These are phyloP conservation scores for Drosophila mojavensis DNA, from an alignment of 1,140 invertebrate genomes.

Conservation along the genomic window DNA sequence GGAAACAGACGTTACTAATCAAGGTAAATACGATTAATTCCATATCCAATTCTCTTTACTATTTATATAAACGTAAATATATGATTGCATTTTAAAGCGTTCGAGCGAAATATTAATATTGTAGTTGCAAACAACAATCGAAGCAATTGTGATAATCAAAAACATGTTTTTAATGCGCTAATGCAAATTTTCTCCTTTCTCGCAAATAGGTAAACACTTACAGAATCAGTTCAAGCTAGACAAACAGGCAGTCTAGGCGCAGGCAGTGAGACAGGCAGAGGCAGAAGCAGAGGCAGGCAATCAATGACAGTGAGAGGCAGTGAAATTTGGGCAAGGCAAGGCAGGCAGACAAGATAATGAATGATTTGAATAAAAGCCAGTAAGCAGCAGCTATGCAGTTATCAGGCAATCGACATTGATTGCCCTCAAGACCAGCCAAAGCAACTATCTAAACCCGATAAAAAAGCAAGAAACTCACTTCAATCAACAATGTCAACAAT, in stretches of 20 bases:
- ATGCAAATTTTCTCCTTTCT: slow-evolving; percentile 76
- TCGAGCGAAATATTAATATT: slow-evolving; percentile 35
- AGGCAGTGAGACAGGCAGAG: slow-evolving; percentile 60
- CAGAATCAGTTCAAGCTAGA: slow-evolving; percentile 77
- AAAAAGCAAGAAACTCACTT: slow-evolving; percentile 38
- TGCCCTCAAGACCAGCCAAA: slow-evolving; percentile 37
- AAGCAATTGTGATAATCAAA: slow-evolving; percentile 29
- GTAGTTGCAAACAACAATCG: slow-evolving; percentile 33
- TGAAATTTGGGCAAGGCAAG: slow-evolving; percentile 43
- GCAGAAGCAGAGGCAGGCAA: slow-evolving; percentile 72
- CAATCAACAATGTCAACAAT: slow-evolving; percentile 48
- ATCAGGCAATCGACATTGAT: slow-evolving; percentile 36
- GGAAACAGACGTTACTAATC: slow-evolving; percentile 82
- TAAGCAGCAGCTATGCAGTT: slow-evolving; percentile 41
- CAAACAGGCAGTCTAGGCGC: slow-evolving; percentile 75
- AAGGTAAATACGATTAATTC: slow-evolving; percentile 62
- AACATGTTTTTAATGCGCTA: slow-evolving; percentile 47
- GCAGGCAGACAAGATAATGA: slow-evolving; percentile 67
- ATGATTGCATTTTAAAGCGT: slow-evolving; percentile 22
- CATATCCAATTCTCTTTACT: background rate
- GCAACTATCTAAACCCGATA: slow-evolving; percentile 45
- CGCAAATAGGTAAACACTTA: slow-evolving; percentile 80
- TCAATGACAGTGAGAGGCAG: slow-evolving; percentile 58
- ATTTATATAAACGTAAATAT: slow-evolving; percentile 14
- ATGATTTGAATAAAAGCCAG: slow-evolving; percentile 42